Evolutionary conservation across 2,888 invertebrate species (phyloP).

Genomic region (Stenichneumon culpator): DNA sequence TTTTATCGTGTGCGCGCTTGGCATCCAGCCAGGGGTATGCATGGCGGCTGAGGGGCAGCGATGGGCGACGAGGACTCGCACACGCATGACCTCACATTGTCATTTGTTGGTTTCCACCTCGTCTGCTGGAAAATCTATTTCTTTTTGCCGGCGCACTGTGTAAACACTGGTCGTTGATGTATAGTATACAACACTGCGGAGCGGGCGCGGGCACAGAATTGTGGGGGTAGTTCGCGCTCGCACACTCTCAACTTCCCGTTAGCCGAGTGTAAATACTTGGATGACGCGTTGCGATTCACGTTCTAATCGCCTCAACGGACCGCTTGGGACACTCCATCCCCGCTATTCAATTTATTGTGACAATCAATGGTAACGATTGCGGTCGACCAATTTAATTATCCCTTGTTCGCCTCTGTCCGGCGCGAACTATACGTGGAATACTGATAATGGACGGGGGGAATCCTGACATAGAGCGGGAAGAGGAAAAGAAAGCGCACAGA

Average conservation of each 20-base stretch:
- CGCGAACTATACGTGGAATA: conserved; percentile 18
- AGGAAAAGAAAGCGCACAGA: conserved; percentile 12
- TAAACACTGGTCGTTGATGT: conserved; percentile 61
- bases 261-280: conserved; percentile 54
- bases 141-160: conserved; percentile 73
- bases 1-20: conserved; percentile 80
- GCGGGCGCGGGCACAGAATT: conserved; percentile 2
- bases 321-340: conserved; percentile 7
- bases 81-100: conserved; percentile 79
- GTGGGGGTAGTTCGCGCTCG: conserved; percentile 25
- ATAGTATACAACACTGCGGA: conserved; percentile 57
- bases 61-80: conserved; percentile 56
- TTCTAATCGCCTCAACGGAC: conserved; percentile 61
- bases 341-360: conserved; percentile 26
- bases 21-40: conserved; percentile 74
- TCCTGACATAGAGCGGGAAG: background rate
- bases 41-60: conserved; percentile 1
- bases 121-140: conserved; percentile 83
- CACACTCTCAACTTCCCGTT: conserved; percentile 27
- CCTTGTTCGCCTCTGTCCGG: background rate
- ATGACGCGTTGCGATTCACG: conserved; percentile 47
- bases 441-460: conserved; percentile 7
- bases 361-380: conserved; percentile 10
- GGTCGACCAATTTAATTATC: conserved; percentile 22
- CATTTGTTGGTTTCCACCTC: conserved; percentile 82